Percentiles rank a stretch among this genome's conserved stretches.
Evolutionary conservation across 2,797 vertebrate genomes (phyloP).

Genomic region (Semaprochilodus insignis): DNA sequence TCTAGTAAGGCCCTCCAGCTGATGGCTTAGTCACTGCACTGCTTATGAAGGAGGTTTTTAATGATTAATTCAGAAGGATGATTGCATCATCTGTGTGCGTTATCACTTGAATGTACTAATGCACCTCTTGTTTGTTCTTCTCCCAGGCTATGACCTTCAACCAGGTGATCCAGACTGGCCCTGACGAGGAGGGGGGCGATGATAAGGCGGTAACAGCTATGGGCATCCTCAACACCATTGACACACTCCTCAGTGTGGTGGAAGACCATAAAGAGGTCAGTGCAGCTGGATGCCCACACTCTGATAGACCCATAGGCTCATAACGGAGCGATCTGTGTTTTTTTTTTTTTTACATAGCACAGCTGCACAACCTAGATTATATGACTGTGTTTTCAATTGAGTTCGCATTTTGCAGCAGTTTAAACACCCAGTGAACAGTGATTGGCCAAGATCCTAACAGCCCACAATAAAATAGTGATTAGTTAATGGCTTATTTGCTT

Average conservation of each 20-base stretch:
- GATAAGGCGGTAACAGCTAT: conserved; percentile 99
- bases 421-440: too few relatives aligned
- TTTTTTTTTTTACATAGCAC: too few relatives aligned
- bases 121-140: not conserved
- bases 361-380: too few relatives aligned
- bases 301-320: conserved; percentile 2
- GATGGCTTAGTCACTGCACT: not conserved
- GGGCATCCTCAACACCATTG: conserved; percentile 99
- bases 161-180: conserved; percentile 98
- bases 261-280: conserved; percentile 99
- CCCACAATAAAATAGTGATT: too few relatives aligned
- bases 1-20: conserved; percentile 82
- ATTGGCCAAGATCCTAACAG: too few relatives aligned
- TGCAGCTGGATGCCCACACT: conserved; percentile 24
- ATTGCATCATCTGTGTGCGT: not conserved
- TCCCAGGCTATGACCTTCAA: conserved; percentile 98
- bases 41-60: not conserved
- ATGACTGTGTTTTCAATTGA: too few relatives aligned
- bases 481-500: too few relatives aligned
- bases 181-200: conserved; percentile 97
- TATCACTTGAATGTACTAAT: not conserved
- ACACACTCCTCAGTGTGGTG: conserved; percentile 97
- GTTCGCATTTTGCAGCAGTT: too few relatives aligned
- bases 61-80: not conserved
- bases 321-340: not conserved